Conservation (phyloP, 1,140 invertebrate genomes). For the Drosophila subpulchrella region DNA sequence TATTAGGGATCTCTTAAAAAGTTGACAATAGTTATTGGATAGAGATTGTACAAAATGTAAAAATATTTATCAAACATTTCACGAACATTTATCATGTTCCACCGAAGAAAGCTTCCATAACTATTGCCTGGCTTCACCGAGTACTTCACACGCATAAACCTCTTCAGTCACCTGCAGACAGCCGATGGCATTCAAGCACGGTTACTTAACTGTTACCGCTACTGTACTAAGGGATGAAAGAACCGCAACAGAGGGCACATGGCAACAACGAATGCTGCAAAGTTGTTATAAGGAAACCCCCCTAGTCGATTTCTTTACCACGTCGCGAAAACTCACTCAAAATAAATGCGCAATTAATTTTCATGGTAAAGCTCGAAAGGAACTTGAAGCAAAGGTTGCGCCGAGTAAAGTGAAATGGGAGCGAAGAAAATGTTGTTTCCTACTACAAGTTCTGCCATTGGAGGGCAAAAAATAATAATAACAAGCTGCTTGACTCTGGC, state of each 20-base stretch:
- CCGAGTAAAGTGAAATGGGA: conserved; percentile 18
- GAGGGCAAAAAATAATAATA: conserved; percentile 59
- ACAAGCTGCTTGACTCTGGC: conserved; percentile 42
- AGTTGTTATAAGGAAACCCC: conserved; percentile 47
- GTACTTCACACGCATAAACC: conserved; percentile 21
- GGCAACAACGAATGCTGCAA: conserved; percentile 43
- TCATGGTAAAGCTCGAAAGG: conserved; percentile 65
- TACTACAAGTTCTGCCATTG: conserved; percentile 61
- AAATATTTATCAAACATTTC: neutral
- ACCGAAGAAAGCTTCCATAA: neutral
- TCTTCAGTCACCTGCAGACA: conserved; percentile 15
- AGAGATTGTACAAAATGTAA: too few relatives aligned
- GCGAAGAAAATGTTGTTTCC: conserved; percentile 63
- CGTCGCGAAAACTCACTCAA: conserved; percentile 63
- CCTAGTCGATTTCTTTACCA: conserved; percentile 1
- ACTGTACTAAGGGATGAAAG: conserved; percentile 2
- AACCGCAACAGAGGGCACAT: conserved; percentile 17
- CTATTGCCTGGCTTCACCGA: neutral
- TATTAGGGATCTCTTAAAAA: too few relatives aligned
- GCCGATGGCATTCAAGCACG: conserved; percentile 34
- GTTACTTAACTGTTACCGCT: conserved; percentile 52
- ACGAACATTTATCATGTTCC: neutral
- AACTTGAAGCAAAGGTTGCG: conserved; percentile 54
- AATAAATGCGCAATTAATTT: conserved; percentile 83
- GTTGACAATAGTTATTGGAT: too few relatives aligned